A percentile compares a stretch with the other conserved stretches of the same genome.
These are phyloP conservation scores for Plectus sambesii DNA, from an alignment of 1,140 invertebrate species.

Conservation along the genomic window DNA sequence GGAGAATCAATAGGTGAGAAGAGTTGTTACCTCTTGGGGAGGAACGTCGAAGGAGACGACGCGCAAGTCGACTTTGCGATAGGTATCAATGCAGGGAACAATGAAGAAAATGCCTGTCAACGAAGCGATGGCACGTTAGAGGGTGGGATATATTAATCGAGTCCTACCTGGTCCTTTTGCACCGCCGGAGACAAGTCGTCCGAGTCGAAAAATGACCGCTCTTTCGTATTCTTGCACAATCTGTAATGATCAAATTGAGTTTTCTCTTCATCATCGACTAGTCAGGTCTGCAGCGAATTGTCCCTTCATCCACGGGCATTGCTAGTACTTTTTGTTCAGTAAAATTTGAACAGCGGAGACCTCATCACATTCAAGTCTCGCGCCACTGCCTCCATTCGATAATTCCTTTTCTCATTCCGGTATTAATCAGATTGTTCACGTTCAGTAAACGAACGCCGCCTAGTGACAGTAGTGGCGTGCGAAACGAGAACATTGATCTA, in stretches of 20 bases:
- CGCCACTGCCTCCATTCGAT: too few relatives aligned
- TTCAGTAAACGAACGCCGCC: too few relatives aligned
- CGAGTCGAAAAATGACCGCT: slow-evolving; percentile 53
- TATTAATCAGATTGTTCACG: too few relatives aligned
- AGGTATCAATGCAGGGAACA: slow-evolving; percentile 54
- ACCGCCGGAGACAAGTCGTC: slow-evolving; percentile 53
- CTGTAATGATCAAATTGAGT: too few relatives aligned
- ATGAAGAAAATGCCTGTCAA: slow-evolving; percentile 41
- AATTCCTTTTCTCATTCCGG: too few relatives aligned
- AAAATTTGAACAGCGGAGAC: too few relatives aligned
- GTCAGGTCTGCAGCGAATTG: slow-evolving; percentile 14
- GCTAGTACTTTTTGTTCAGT: too few relatives aligned
- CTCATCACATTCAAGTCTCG: too few relatives aligned
- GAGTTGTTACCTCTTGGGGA: slow-evolving; percentile 57
- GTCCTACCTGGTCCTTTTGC: slow-evolving; percentile 49
- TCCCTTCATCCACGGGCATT: too few relatives aligned
- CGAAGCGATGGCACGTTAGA: neutral
- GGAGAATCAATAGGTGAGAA: too few relatives aligned
- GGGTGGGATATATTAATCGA: neutral
- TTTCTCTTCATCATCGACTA: slow-evolving; percentile 1
- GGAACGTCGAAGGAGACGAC: slow-evolving; percentile 57
- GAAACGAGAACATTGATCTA: neutral
- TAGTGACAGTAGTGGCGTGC: too few relatives aligned
- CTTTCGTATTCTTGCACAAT: slow-evolving; percentile 54
- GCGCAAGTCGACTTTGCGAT: slow-evolving; percentile 53